Evolutionary conservation across 2,888 invertebrate species (phyloP).

Genomic region (Vanessa cardui): DNA sequence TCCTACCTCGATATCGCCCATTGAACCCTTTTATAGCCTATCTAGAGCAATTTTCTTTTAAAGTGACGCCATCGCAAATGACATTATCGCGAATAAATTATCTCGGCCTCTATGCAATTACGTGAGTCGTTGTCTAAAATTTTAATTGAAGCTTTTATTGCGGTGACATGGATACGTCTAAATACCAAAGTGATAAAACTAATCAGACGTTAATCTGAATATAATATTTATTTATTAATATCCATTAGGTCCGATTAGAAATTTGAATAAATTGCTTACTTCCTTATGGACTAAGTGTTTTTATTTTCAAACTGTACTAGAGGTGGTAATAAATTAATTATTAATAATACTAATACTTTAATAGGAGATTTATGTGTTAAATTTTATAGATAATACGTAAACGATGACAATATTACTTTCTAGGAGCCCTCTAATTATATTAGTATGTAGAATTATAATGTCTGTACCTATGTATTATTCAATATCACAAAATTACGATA

Average conservation of each 20-base stretch:
- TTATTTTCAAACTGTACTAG: neutral
- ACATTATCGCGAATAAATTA: slow-evolving; percentile 35
- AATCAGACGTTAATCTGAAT: slow-evolving; percentile 8
- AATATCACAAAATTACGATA: slow-evolving; percentile 40
- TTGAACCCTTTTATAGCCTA: slow-evolving; percentile 47
- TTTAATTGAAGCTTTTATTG: slow-evolving; percentile 37
- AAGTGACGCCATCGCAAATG: slow-evolving; percentile 33
- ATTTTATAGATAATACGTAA: slow-evolving; percentile 45
- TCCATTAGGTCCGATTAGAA: slow-evolving; percentile 15
- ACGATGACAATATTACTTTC: slow-evolving; percentile 53
- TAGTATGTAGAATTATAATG: neutral
- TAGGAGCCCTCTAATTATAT: slow-evolving; percentile 45
- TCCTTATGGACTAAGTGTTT: neutral
- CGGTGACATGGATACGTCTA: slow-evolving; percentile 27
- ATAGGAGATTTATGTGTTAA: slow-evolving; percentile 6
- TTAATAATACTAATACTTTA: neutral
- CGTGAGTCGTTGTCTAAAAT: slow-evolving; percentile 30
- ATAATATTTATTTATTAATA: slow-evolving; percentile 25
- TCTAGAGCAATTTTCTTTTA: slow-evolving; percentile 40
- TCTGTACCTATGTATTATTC: too few species aligned
- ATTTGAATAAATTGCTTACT: neutral
- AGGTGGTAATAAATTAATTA: neutral
- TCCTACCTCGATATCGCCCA: slow-evolving; percentile 56
- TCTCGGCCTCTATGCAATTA: slow-evolving; percentile 33
- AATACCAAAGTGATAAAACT: slow-evolving; percentile 33